These are phyloP conservation scores for Chloroceryle amazona DNA, from an alignment of 2,797 vertebrate genomes.

Conservation along the genomic window DNA sequence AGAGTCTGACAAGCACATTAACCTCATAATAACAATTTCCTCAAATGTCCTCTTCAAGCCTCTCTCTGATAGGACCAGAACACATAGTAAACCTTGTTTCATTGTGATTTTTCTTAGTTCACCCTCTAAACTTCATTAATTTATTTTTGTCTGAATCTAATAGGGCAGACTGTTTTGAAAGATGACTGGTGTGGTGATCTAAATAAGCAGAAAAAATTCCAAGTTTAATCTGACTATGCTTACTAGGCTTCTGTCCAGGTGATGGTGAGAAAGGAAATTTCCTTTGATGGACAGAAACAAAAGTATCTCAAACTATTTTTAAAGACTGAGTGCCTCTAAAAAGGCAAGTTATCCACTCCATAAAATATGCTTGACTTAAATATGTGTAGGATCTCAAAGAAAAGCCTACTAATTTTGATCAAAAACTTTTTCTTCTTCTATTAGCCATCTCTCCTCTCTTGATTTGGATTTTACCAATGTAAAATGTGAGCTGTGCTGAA, in stretches of 20 bases:
- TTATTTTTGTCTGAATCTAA: slow-evolving; percentile 39
- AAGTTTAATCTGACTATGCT: neutral
- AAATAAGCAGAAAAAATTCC: neutral
- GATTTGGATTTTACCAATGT: neutral
- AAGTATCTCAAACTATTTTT: neutral
- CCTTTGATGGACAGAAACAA: neutral
- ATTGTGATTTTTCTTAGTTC: neutral
- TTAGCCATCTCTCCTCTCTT: neutral
- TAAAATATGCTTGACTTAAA: neutral
- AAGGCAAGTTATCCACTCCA: neutral
- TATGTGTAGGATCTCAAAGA: neutral
- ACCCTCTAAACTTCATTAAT: neutral
- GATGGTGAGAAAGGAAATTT: neutral
- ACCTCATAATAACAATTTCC: neutral
- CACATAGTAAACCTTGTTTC: neutral
- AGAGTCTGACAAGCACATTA: slow-evolving; percentile 17
- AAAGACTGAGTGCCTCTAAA: neutral
- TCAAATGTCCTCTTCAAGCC: neutral
- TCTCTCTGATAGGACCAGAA: neutral
- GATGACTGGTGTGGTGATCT: neutral
- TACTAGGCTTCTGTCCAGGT: neutral
- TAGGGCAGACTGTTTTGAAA: neutral
- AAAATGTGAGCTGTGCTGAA: neutral
- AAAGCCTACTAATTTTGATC: neutral
- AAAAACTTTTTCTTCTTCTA: neutral